Evolutionary conservation across 2,113 vertebrate genomes (phyloP), one percentile per base, ranked within the genome.

Genomic region (Sterrhoptilus dennistouni): DNA sequence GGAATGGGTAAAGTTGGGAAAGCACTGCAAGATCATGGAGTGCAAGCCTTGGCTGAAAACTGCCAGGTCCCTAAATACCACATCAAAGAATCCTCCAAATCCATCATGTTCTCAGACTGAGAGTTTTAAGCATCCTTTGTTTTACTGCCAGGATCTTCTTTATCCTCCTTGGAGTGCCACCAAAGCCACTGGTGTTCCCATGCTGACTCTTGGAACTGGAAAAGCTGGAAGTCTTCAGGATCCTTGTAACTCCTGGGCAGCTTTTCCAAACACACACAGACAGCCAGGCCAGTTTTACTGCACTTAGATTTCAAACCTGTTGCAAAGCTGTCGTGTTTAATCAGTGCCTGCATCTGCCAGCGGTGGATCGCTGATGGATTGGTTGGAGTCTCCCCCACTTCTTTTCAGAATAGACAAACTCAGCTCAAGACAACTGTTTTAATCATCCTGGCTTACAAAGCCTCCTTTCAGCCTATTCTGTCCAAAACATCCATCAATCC

Each of bases 371-470:
- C 75, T 83, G 90, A 80, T 88, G 82, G 71, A 76, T 89, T 66
- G 69, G 75, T 47, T 64, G 64, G 90, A 91, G 59, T 65, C 75
- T 95, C 63, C 83, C 38, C 15, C 22, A 29, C 54, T 93, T 81
- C 71, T 83, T 83, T 77, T 72, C 79, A 49, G 79, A 52, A 40
- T 3, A 77, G 87, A 52, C 79, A 93, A 76, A 92, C 76, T 84
- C 65, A 1, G 0, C 82, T 94, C 52, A 44, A 78, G 76, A 92
- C 88, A 92, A 93, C 88, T 96, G 82, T 96, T 91, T 83, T 74
- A 90, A 96, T 95, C 91, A 82, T 78, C 64, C 71, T n/a, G 72
- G 60, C 61, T 95, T 74, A 38, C 72, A 91, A 12, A 94, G 29
- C 65, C 91, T 90, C 54, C 91, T 90, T 86, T 95, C 95, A 86